Percentiles rank a stretch among this genome's conserved stretches.
phyloP scores from a whole-genome alignment of 2,888 invertebrate species.

The Cabera pusaria region DNA sequence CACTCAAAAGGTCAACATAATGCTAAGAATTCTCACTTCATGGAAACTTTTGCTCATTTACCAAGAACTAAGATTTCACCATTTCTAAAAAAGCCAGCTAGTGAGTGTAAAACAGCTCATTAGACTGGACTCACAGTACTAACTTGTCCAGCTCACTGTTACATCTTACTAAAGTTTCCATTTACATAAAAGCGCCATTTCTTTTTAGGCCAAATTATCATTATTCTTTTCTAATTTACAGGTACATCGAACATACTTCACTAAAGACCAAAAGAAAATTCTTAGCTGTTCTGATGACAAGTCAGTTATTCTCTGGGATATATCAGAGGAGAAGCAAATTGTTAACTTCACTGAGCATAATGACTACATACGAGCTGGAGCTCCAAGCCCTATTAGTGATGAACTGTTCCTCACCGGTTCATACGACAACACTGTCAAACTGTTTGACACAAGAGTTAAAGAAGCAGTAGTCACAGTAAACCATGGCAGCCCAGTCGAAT shows the following conservation, averaged over 20 bases:
- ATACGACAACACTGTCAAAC: conserved; percentile 93
- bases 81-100: no score
- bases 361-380: conserved; percentile 94
- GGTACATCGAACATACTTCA: conserved; percentile 92
- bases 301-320: conserved; percentile 94
- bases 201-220: no score
- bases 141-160: no score
- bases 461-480: conserved; percentile 88
- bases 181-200: no score
- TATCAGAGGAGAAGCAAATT: conserved; percentile 90
- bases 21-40: no score
- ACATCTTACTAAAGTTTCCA: conserved; percentile 20
- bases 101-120: no score
- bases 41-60: no score
- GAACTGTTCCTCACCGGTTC: conserved; percentile 92
- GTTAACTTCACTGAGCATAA: conserved; percentile 86
- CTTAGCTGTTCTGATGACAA: conserved; percentile 97
- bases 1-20: no score
- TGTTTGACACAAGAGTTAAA: conserved; percentile 92
- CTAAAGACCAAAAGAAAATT: conserved; percentile 89
- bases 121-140: no score
- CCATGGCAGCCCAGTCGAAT: conserved; percentile 96
- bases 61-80: no score
- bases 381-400: conserved; percentile 88
- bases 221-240: no score